Conservation (phyloP, 2,797 vertebrate genomes). For the Pygocentrus nattereri region DNA sequence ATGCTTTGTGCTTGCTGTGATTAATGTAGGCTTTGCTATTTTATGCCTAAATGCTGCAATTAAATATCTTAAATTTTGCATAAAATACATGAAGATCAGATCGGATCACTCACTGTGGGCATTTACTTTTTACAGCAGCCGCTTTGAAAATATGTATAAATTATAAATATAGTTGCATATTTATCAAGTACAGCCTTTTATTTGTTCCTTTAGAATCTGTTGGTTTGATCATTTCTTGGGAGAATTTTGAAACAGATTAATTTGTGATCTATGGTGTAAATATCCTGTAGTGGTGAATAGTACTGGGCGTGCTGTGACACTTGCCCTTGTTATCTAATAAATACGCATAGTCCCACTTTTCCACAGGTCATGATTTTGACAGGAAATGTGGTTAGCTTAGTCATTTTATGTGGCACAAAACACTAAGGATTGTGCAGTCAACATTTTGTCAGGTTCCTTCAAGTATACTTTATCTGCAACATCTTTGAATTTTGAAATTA, state of each 20-base stretch:
- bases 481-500: background rate
- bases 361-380: background rate
- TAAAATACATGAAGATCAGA: constrained; percentile 8
- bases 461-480: background rate
- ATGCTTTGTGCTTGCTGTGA: constrained; percentile 12
- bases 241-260: background rate
- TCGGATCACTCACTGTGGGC: constrained; percentile 26
- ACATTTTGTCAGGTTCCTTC: background rate
- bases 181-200: background rate
- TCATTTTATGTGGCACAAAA: background rate
- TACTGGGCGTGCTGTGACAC: background rate
- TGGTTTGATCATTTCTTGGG: background rate
- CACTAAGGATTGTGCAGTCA: background rate
- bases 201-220: constrained; percentile 15
- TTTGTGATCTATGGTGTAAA: constrained; percentile 19
- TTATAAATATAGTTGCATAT: constrained; percentile 3
- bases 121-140: constrained; percentile 7
- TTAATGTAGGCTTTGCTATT: constrained; percentile 7
- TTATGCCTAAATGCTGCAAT: constrained; percentile 9
- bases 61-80: constrained; percentile 28
- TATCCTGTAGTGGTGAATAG: constrained; percentile 1
- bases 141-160: constrained; percentile 25
- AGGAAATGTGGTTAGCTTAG: background rate
- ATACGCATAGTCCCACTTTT: constrained; percentile 1
- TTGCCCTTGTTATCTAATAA: background rate